A percentile compares a stretch with the other conserved stretches of the same genome.
phyloP scores from a whole-genome alignment of 2,797 vertebrate genomes.

The Margarornis squamiger region DNA sequence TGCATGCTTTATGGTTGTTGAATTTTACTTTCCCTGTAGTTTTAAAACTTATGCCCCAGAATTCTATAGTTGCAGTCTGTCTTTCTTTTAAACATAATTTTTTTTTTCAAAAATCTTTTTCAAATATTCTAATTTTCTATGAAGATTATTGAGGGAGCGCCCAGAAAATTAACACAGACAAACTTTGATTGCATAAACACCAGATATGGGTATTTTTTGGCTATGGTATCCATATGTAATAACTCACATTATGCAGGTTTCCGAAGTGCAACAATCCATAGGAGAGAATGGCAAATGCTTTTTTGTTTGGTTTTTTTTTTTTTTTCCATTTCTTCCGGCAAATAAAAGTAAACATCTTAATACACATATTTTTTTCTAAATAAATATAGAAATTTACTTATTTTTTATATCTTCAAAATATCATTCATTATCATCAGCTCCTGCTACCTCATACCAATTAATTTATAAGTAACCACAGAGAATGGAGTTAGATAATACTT shows the following conservation, averaged over 20 bases:
- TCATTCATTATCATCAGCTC: background rate
- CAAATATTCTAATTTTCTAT: background rate
- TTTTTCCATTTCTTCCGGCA: background rate
- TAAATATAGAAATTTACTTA: background rate
- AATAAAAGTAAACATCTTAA: background rate
- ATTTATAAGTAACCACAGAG: background rate
- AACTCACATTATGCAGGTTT: background rate
- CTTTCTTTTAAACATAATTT: background rate
- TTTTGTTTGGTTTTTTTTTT: too few species aligned
- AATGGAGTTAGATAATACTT: background rate
- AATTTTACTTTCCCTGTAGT: background rate
- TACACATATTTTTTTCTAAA: background rate
- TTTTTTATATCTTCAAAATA: background rate
- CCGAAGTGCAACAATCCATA: background rate
- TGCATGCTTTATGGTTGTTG: background rate
- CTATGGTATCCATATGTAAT: background rate
- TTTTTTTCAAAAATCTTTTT: background rate
- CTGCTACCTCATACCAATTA: background rate
- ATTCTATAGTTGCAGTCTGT: background rate
- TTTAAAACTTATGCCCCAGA: background rate
- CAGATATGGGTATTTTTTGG: background rate
- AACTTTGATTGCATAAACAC: background rate
- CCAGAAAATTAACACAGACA: background rate
- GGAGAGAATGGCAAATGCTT: background rate
- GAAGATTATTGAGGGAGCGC: background rate